phyloP scores from a whole-genome alignment of 2,797 vertebrate genomes.

The Sebastes flavidus region DNA sequence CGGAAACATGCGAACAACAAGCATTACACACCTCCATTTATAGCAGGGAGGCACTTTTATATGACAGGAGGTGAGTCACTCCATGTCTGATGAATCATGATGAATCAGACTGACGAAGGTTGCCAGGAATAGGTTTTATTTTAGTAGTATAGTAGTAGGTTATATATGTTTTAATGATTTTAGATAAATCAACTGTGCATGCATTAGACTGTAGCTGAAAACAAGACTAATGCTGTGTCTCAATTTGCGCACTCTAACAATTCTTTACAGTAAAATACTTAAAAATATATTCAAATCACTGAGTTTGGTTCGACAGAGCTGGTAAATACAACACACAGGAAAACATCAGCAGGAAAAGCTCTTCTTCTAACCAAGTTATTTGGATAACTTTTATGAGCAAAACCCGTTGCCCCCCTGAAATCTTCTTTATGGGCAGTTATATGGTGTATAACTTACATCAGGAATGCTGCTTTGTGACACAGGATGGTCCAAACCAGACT shows the following conservation, averaged over 20 bases:
- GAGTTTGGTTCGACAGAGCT: background rate
- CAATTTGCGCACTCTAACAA: no score
- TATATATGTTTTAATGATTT: background rate
- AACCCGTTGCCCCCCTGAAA: background rate
- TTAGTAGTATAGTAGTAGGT: background rate
- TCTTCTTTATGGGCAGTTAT: no score
- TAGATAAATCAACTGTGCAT: background rate
- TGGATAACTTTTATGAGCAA: background rate
- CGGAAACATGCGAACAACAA: background rate
- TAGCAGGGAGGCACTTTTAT: no score
- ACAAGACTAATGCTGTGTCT: no score
- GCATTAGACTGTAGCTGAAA: no score
- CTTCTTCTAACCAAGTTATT: background rate
- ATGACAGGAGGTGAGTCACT: background rate
- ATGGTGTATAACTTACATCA: no score
- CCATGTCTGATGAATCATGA: background rate
- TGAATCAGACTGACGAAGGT: background rate
- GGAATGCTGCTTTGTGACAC: no score
- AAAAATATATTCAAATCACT: no score
- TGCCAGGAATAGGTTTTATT: background rate
- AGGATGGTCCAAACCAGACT: background rate
- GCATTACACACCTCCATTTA: background rate
- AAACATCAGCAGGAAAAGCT: background rate
- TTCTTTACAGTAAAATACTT: no score
- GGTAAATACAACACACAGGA: background rate